Percentiles rank a stretch among this genome's conserved stretches.
phyloP scores from a whole-genome alignment of 2,113 vertebrate species.

The Callithrix jacchus region DNA sequence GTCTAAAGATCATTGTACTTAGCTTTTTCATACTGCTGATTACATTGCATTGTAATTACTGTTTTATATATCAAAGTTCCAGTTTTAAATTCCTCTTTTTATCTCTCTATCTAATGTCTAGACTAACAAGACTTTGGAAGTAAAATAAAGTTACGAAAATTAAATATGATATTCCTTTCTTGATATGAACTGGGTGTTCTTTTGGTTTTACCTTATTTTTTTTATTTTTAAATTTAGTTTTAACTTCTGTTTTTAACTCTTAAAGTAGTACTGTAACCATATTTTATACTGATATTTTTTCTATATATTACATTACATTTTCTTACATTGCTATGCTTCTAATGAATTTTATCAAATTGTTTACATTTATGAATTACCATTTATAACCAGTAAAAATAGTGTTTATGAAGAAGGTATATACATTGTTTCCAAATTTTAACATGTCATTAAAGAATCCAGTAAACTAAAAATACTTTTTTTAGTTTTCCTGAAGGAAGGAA shows the following conservation, averaged over 20 bases:
- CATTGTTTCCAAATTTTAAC: neutral
- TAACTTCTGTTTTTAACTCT: slow-evolving; percentile 8
- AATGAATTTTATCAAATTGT: neutral
- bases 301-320: neutral
- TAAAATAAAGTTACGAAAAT: neutral
- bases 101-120: neutral
- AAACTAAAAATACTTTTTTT: slow-evolving; percentile 4
- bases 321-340: neutral
- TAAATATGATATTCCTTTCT: neutral
- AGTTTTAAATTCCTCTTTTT: neutral
- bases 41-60: neutral
- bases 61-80: neutral
- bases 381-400: neutral
- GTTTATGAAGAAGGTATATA: neutral
- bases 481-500: neutral
- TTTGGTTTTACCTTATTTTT: neutral
- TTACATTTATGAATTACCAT: neutral
- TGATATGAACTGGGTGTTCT: neutral
- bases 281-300: neutral
- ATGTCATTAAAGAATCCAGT: neutral
- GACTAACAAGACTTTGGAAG: neutral
- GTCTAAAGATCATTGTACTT: neutral
- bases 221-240: neutral
- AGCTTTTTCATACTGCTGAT: neutral
- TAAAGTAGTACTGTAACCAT: neutral